phyloP scores from a whole-genome alignment of 2,888 invertebrate genomes.

The Kryphioiulus occultus region DNA sequence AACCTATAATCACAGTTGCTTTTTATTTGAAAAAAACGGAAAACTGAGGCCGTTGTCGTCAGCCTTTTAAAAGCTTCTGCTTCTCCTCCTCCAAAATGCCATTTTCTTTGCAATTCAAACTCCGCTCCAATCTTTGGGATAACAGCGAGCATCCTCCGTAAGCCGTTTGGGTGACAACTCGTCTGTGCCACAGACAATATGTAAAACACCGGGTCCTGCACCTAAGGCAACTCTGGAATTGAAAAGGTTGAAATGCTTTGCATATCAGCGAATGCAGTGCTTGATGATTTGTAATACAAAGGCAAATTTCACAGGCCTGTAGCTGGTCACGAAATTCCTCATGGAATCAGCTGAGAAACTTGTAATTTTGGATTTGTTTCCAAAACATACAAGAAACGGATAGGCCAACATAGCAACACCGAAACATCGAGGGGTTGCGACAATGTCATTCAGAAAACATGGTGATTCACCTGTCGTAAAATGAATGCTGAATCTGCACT shows the following conservation, averaged over 20 bases:
- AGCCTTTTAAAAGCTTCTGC: conserved; percentile 7
- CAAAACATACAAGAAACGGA: too few relatives aligned
- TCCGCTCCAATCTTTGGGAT: conserved; percentile 11
- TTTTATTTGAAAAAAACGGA: conserved; percentile 13
- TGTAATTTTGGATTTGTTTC: too few relatives aligned
- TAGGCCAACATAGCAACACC: too few relatives aligned
- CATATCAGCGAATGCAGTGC: background rate
- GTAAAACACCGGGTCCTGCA: background rate
- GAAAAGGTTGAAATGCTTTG: background rate
- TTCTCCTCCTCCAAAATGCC: conserved; percentile 3
- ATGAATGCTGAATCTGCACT: too few relatives aligned
- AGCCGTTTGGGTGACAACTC: conserved; percentile 30
- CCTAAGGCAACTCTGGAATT: background rate
- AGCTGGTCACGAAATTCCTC: too few relatives aligned
- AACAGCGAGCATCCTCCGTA: background rate
- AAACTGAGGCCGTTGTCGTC: conserved; percentile 25
- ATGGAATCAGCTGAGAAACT: too few relatives aligned
- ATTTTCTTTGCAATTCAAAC: conserved; percentile 30
- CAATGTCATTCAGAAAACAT: too few relatives aligned
- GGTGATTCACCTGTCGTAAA: too few relatives aligned
- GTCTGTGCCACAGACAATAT: background rate
- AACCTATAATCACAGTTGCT: conserved; percentile 30
- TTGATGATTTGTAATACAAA: too few relatives aligned
- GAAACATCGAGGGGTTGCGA: too few relatives aligned
- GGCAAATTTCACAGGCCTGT: too few relatives aligned